Evolutionary conservation across 2,797 vertebrate genomes (phyloP).

Genomic region (Erethizon dorsatum): DNA sequence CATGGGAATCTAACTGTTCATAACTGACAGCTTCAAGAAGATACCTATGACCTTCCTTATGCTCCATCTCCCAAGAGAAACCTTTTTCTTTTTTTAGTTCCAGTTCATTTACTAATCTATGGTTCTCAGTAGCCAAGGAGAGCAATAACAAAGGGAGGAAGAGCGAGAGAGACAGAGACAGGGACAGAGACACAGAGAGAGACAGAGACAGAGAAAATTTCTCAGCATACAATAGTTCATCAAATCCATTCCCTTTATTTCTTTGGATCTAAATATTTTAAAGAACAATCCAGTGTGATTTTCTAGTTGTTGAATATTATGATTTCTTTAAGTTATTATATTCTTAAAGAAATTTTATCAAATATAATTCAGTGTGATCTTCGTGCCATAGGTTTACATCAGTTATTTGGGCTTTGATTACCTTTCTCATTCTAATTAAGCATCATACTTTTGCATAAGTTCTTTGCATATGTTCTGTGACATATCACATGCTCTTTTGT

Average conservation of each 20-base stretch:
- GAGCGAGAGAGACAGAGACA: neutral
- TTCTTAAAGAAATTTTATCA: neutral
- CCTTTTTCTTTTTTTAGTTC: constrained; percentile 14
- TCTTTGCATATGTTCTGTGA: neutral
- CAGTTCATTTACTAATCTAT: constrained; percentile 54
- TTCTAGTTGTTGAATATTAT: neutral
- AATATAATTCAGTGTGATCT: neutral
- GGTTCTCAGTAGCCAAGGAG: neutral
- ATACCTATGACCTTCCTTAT: neutral
- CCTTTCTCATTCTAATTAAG: neutral
- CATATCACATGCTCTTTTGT: neutral
- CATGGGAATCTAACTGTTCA: constrained; percentile 47
- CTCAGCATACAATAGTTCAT: neutral
- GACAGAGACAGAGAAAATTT: neutral
- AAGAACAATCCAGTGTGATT: neutral
- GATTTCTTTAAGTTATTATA: neutral
- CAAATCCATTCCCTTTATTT: neutral
- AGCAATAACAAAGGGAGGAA: neutral
- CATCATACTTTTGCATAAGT: neutral
- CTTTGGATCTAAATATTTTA: neutral
- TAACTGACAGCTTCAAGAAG: constrained; percentile 25
- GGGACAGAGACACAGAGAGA: neutral
- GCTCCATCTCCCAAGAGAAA: constrained; percentile 25
- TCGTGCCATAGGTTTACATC: neutral
- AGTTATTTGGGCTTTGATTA: neutral